Base-by-base conservation (phyloP, 1,140 invertebrate genomes). In the Aphelinus atriplicis region DNA sequence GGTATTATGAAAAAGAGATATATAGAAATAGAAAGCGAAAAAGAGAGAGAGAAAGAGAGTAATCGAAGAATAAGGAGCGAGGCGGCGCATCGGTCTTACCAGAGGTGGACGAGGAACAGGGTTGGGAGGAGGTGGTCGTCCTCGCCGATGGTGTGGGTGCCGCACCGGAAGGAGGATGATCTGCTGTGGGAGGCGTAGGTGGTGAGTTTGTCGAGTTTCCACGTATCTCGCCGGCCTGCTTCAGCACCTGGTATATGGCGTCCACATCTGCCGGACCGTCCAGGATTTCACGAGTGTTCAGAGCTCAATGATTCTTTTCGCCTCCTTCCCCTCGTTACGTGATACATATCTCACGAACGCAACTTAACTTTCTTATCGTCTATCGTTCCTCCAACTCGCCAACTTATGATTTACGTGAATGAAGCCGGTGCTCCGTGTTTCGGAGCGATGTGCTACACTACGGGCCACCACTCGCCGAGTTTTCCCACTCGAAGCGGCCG, bases 181-280 rank as follows among this genome's bases (percentile, higher is more conserved):
- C 86, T 78, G 83, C 84, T 81, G 85, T 87, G 77, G 87, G 86
- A 83, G 87, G 87, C 82, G 86, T 87, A 81, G 87, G 85, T 81
- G 87, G 87, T 84, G 86, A 88, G 79, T 86, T 88, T 81, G 86
- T 84, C 81, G 87, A 86, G 75, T 86, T 88, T 81, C 87, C 87
- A 81, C 87, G 86, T 85, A 96, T 93, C 91, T 96, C 95, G 81
- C 94, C 94, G 81, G 95, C 95, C 88, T 96, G 94, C 91, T 96
- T 96, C 90, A 97, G 91, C 84, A 96, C 94, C 90, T 95, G 95
- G 90, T 97, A 97, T 84, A 95, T 95, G 88, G 93, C 92, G 90
- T 97, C 95, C 89, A 95, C 92, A 90, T 95, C 94, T 87, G 87
- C 77, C 85, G 82, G 84, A 80, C 81, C 79, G 77, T 79, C 79